Percentiles rank a stretch among this genome's conserved stretches.
These are phyloP conservation scores for Neoascia interrupta DNA, from an alignment of 2,888 invertebrate genomes.

Conservation along the genomic window DNA sequence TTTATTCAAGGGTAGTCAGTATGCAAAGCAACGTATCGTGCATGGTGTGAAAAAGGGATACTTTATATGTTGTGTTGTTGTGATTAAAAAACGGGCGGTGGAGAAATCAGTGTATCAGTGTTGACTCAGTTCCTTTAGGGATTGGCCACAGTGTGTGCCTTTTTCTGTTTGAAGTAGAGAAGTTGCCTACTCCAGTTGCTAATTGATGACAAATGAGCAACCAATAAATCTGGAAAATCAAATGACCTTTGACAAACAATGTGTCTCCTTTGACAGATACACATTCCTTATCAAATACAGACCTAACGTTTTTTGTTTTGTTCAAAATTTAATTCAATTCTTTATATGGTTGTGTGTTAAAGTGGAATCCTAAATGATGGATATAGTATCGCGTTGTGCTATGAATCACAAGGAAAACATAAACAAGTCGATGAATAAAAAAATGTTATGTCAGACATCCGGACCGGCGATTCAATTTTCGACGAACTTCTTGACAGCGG, in stretches of 20 bases:
- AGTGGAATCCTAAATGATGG: too few species aligned
- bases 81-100: slow-evolving; percentile 28
- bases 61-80: slow-evolving; percentile 44
- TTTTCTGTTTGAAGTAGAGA: not conserved
- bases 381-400: slow-evolving; percentile 64
- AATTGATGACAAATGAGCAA: slow-evolving; percentile 41
- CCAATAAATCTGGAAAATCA: slow-evolving; percentile 33
- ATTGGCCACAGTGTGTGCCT: not conserved
- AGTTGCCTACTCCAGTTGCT: too few species aligned
- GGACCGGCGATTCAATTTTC: slow-evolving; percentile 64
- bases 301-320: not conserved
- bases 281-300: not conserved
- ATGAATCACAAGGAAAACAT: slow-evolving; percentile 62
- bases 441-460: slow-evolving; percentile 62
- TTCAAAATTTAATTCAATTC: too few species aligned
- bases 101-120: slow-evolving; percentile 8
- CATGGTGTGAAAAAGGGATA: slow-evolving; percentile 18
- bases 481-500: slow-evolving; percentile 57
- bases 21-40: slow-evolving; percentile 2
- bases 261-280: not conserved
- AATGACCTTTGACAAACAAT: slow-evolving; percentile 19
- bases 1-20: slow-evolving; percentile 6
- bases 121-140: not conserved
- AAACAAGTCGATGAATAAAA: slow-evolving; percentile 60
- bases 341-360: too few species aligned